Conservation (phyloP, 2,113 vertebrate species). For the Gila orcuttii region DNA sequence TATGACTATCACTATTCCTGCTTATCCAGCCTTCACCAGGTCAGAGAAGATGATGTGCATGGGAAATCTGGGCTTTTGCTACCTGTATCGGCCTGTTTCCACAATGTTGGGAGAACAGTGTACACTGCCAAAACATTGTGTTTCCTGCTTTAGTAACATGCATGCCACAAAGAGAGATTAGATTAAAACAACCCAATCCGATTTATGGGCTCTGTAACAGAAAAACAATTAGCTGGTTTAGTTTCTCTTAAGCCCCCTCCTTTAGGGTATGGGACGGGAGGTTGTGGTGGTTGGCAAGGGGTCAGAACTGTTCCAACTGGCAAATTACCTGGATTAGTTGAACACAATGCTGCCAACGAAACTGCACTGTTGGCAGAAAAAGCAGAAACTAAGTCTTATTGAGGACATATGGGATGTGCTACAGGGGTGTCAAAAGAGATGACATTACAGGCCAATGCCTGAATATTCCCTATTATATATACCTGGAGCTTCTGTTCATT, state of each 20-base stretch:
- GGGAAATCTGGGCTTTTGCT: slow-evolving; percentile 24
- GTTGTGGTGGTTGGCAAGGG: slow-evolving; percentile 29
- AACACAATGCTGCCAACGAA: slow-evolving; percentile 46
- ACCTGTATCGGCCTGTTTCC: slow-evolving; percentile 7
- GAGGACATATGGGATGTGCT: slow-evolving; percentile 18
- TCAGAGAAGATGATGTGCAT: background rate
- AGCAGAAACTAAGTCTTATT: slow-evolving; percentile 15
- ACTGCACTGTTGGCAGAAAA: slow-evolving; percentile 50
- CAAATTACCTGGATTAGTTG: slow-evolving; percentile 56
- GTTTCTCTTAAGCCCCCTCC: slow-evolving; percentile 22
- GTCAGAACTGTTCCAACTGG: slow-evolving; percentile 40
- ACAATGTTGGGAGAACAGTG: slow-evolving; percentile 2
- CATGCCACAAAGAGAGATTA: slow-evolving; percentile 45
- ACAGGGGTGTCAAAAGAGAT: background rate
- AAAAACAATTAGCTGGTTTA: slow-evolving; percentile 55
- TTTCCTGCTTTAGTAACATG: slow-evolving; percentile 42
- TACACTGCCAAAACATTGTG: slow-evolving; percentile 52
- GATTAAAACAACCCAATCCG: slow-evolving; percentile 54
- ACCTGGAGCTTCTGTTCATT: background rate
- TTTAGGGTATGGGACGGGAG: slow-evolving; percentile 22
- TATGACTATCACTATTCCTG: too few species aligned
- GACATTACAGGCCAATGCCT: background rate
- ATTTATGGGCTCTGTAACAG: slow-evolving; percentile 50
- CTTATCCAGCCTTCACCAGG: slow-evolving; percentile 5
- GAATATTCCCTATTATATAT: background rate